Conservation (phyloP, 2,888 invertebrate species). For the Cerastis leucographa region DNA sequence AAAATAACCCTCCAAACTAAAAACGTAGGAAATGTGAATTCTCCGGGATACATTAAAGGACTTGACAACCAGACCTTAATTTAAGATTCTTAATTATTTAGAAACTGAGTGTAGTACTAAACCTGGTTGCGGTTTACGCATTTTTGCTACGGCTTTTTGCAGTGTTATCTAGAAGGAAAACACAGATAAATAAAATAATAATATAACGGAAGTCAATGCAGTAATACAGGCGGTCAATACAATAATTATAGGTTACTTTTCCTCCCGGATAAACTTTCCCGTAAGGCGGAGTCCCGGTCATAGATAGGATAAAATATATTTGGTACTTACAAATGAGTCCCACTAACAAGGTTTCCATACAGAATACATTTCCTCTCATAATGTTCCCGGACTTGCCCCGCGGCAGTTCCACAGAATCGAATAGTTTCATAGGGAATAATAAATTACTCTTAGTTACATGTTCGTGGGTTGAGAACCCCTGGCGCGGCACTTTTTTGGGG, state of each 20-base stretch:
- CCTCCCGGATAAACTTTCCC: background rate
- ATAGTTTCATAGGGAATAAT: slow-evolving; percentile 47
- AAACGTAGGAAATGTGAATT: too few relatives aligned
- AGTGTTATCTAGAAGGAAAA: background rate
- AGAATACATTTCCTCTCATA: slow-evolving; percentile 11
- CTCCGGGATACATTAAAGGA: too few relatives aligned
- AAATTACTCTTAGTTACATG: slow-evolving; percentile 15
- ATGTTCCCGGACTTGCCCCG: background rate
- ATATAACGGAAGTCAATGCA: background rate
- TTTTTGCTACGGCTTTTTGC: too few relatives aligned
- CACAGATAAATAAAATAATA: background rate
- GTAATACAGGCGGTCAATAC: background rate
- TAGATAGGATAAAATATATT: background rate
- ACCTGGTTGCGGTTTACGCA: too few relatives aligned
- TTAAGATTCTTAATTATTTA: too few relatives aligned
- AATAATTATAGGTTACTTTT: background rate
- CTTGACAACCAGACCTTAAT: too few relatives aligned
- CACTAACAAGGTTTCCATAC: background rate
- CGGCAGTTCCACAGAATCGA: slow-evolving; percentile 1
- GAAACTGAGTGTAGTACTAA: too few relatives aligned
- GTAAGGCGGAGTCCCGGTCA: background rate
- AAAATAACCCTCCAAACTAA: too few relatives aligned
- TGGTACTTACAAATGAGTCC: background rate
- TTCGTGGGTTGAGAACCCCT: background rate
- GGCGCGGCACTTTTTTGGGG: background rate